Conservation (phyloP, 2,113 vertebrate species). For the Alouatta palliata region DNA sequence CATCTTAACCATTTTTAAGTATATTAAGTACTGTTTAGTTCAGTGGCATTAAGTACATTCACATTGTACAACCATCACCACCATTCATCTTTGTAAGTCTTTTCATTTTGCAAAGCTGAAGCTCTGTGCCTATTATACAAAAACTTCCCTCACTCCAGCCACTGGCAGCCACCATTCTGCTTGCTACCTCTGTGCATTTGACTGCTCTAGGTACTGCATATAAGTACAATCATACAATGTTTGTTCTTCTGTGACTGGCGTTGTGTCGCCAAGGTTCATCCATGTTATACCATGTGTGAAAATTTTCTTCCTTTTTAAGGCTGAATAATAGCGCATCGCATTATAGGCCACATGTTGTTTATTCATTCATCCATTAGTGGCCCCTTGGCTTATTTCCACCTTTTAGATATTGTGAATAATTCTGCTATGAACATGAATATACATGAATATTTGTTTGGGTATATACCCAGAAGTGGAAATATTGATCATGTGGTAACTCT, state of each 20-base stretch:
- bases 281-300: not conserved
- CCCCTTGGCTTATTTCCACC: not conserved
- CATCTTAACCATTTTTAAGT: not conserved
- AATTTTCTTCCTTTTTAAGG: not conserved
- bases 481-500: not conserved
- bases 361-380: not conserved
- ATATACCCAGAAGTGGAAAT: slow-evolving; percentile 4
- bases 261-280: not conserved
- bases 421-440: not conserved
- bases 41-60: not conserved
- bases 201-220: not conserved
- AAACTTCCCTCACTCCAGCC: not conserved
- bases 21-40: not conserved
- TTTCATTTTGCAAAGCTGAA: not conserved
- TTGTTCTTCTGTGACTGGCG: slow-evolving; percentile 4
- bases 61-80: not conserved
- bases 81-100: not conserved
- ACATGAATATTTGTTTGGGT: not conserved
- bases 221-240: not conserved
- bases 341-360: not conserved
- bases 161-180: not conserved
- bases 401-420: not conserved
- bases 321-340: not conserved
- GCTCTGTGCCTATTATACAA: not conserved
- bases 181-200: not conserved